These are phyloP conservation scores for Apteryx owenii DNA, from an alignment of 2,113 vertebrate species.

Conservation along the genomic window DNA sequence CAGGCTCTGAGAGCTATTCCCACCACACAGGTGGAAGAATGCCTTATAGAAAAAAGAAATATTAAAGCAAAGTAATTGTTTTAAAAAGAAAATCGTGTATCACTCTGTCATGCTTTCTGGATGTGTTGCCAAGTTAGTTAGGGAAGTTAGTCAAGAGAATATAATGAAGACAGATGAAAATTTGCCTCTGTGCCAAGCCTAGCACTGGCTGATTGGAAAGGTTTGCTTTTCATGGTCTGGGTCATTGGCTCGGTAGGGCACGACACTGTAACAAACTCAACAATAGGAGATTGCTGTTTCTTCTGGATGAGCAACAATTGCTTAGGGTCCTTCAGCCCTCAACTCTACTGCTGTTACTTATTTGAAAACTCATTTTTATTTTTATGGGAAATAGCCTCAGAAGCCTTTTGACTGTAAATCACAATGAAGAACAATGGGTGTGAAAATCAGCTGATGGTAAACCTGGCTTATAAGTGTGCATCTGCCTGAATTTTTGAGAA, in stretches of 20 bases:
- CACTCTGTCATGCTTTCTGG: background rate
- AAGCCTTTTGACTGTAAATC: background rate
- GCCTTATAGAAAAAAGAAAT: background rate
- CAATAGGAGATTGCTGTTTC: background rate
- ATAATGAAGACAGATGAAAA: background rate
- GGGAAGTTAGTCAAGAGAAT: background rate
- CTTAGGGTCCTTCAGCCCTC: background rate
- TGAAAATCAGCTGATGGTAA: background rate
- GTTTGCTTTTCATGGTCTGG: background rate
- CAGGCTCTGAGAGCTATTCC: background rate
- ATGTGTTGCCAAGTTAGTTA: background rate
- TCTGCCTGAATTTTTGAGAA: background rate
- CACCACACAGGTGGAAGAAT: background rate
- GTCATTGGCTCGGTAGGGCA: background rate
- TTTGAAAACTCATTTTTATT: background rate
- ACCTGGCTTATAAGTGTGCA: background rate
- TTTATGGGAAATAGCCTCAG: background rate
- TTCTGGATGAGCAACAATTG: rapidly evolving
- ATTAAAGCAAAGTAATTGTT: background rate
- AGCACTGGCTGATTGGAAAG: background rate
- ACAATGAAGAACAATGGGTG: background rate
- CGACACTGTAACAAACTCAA: background rate
- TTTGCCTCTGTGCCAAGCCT: background rate
- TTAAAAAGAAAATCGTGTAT: background rate
- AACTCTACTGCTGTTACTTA: background rate